phyloP scores from a whole-genome alignment of 2,113 vertebrate genomes.

The Tachycineta bicolor region DNA sequence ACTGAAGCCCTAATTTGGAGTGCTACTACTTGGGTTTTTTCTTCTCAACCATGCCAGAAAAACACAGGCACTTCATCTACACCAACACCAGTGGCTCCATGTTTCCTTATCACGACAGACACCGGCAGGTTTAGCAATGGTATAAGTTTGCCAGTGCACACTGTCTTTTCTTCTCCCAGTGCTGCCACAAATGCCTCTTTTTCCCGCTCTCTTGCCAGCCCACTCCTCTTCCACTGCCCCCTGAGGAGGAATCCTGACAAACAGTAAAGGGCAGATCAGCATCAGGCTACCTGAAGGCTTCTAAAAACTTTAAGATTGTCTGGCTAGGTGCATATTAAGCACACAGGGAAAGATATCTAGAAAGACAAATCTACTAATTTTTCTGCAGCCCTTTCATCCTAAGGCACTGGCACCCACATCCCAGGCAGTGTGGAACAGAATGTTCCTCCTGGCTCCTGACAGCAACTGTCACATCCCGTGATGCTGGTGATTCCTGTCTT shows the following conservation, averaged over 20 bases:
- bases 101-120: background rate
- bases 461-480: background rate
- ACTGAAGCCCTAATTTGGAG: background rate
- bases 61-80: background rate
- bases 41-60: background rate
- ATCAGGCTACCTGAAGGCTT: background rate
- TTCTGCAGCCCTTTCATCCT: background rate
- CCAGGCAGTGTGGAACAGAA: background rate
- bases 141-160: background rate
- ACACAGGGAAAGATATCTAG: background rate
- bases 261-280: background rate
- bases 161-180: background rate
- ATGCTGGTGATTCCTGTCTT: background rate
- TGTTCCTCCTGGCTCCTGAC: background rate
- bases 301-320: background rate
- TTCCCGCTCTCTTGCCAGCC: background rate
- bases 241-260: background rate
- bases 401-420: background rate
- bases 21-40: background rate
- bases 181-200: background rate
- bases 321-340: background rate
- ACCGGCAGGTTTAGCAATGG: background rate
- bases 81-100: background rate
- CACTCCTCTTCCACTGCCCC: background rate
- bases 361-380: background rate